Base-by-base conservation (phyloP, 2,113 vertebrate genomes). In the Scomber japonicus region DNA sequence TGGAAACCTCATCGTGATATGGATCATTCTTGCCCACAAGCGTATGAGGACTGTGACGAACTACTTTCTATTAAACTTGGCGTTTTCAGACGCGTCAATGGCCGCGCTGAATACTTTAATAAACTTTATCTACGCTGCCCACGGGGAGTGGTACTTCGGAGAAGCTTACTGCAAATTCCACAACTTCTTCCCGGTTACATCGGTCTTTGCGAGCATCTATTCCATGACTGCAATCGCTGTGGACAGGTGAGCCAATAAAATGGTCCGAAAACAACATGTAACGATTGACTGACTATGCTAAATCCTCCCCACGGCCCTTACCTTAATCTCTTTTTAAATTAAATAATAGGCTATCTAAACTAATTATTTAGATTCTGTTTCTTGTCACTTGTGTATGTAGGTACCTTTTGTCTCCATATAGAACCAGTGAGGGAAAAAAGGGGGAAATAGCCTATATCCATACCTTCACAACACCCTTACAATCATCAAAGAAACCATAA, bases 131-230 rank as follows among this genome's bases (percentile, higher is more conserved):
- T 99, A 99, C 1, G 97, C 97, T 0, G 88, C 97, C 5, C 97
- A 98, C 89, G 96, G 95, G 0, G 97, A 98, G 53, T 99, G 98
- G 98, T 99, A 99, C 95, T 99, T 99, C 50, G 98, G 98, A 1
- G 94, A 97, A 71, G 95, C 95, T 60, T 99, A 99, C 87, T 99
- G 98, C 84, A 97, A 96, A 91, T 99, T 99, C 92, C 98, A 99
- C 92, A 99, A 99, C 96, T 99, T 99, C 94, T 99, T 99, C 87
- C 98, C 98, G 0, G 98, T 99, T 71, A 97, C 97, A 0, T 96
- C 98, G 0, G 97, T 99, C 84, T 99, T 99, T 49, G 97, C 98
- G 74, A 98, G 98, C 95, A 99, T 99, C 94, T 99, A 99, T 91
- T 99, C 98, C 73, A 99, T 99, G 98, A 98, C 97, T 10, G 98